Conservation (phyloP, 2,888 invertebrate genomes). For the Mystacides longicornis region DNA sequence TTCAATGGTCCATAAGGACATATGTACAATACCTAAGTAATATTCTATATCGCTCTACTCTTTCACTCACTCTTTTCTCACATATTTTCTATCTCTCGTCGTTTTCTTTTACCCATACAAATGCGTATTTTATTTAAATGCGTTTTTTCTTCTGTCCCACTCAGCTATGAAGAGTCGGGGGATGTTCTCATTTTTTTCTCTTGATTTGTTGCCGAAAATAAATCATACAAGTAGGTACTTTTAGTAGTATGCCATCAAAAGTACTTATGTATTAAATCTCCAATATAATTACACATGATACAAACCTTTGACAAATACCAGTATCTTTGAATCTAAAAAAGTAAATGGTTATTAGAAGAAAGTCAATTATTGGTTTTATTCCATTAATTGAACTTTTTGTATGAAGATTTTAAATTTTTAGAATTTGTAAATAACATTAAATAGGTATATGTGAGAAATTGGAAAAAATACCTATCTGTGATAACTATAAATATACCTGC, state of each 20-base stretch:
- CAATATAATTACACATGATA: not conserved
- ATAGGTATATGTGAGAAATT: no score
- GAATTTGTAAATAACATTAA: no score
- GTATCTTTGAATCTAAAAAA: not conserved
- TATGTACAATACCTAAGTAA: not conserved
- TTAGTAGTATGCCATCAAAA: no score
- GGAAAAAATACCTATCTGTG: no score
- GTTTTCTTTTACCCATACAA: constrained; percentile 11
- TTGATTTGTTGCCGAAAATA: not conserved
- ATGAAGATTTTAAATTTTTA: no score
- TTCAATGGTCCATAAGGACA: constrained; percentile 1
- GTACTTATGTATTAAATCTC: no score
- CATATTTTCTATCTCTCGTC: not conserved
- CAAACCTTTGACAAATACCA: not conserved
- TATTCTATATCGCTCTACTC: not conserved
- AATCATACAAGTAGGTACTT: not conserved
- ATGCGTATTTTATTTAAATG: constrained; percentile 25
- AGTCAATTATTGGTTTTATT: no score
- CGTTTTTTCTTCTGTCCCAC: constrained; percentile 14
- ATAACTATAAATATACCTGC: no score
- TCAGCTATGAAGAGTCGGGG: not conserved
- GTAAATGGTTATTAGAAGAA: no score
- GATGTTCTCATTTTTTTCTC: not conserved
- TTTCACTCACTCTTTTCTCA: not conserved
- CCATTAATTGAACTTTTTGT: no score